Conservation (phyloP, 92 coral and sea anemone genomes). For the Hydrozoanthus gracilis region DNA sequence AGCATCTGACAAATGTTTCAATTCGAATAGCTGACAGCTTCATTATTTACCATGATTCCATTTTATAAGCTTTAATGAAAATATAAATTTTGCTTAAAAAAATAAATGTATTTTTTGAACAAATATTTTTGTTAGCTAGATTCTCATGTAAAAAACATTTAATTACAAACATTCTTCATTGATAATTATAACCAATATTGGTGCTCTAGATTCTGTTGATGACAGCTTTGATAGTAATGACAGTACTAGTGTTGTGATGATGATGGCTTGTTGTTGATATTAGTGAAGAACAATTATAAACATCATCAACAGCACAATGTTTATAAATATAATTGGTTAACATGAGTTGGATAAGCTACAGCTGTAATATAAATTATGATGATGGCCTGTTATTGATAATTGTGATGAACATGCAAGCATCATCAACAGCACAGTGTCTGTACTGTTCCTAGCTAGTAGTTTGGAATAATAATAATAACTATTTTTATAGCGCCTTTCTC, state of each 20-base stretch:
- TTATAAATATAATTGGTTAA: too few relatives aligned
- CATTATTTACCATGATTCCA: too few relatives aligned
- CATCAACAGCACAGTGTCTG: neutral
- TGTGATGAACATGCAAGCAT: neutral
- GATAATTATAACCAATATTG: neutral
- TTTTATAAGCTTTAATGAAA: too few relatives aligned
- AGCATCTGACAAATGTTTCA: neutral
- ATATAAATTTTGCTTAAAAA: neutral
- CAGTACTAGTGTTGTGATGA: neutral
- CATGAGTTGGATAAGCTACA: too few relatives aligned
- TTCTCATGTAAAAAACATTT: too few relatives aligned
- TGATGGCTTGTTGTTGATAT: neutral
- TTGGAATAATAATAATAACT: too few relatives aligned
- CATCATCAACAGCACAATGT: neutral
- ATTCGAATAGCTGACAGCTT: too few relatives aligned
- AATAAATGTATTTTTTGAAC: neutral
- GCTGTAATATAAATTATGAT: neutral
- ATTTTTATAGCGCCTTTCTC: too few relatives aligned
- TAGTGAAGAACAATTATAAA: neutral
- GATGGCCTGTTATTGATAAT: neutral
- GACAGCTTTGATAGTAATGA: neutral
- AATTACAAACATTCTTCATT: too few relatives aligned
- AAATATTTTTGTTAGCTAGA: too few relatives aligned
- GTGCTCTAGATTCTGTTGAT: neutral
- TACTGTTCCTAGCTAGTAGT: too few relatives aligned